Conservation (phyloP, 1,140 invertebrate species). For the Listronotus oregonensis region DNA sequence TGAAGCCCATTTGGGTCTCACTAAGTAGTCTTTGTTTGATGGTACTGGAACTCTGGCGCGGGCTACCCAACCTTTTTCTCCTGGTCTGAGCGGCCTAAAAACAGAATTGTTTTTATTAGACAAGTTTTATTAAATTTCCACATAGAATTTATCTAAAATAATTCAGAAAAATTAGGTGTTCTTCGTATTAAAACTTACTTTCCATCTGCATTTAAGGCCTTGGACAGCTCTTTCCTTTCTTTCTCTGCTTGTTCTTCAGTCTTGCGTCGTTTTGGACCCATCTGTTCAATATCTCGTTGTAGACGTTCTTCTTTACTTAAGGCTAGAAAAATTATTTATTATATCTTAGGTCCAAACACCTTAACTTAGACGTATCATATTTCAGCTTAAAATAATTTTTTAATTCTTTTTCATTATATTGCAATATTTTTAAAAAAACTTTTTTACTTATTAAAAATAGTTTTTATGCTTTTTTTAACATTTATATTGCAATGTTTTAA, state of each 20-base stretch:
- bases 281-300: constrained; percentile 88
- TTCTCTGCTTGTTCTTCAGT: constrained; percentile 68
- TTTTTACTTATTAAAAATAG: too few species aligned
- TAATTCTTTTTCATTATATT: too few species aligned
- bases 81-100: constrained; percentile 74
- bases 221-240: constrained; percentile 54
- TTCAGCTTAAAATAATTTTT: too few species aligned
- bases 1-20: constrained; percentile 88
- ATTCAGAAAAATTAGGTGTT: too few species aligned
- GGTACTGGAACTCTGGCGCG: constrained; percentile 93
- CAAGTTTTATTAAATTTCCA: too few species aligned
- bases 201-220: constrained; percentile 52
- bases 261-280: constrained; percentile 63
- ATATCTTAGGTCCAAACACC: neutral
- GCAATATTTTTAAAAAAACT: too few species aligned
- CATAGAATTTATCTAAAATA: too few species aligned
- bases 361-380: too few species aligned
- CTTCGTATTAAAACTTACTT: constrained; percentile 45
- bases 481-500: too few species aligned
- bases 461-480: too few species aligned
- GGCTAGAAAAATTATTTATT: constrained; percentile 58
- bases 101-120: too few species aligned
- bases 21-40: constrained; percentile 96
- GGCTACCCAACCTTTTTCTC: constrained; percentile 93
- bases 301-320: constrained; percentile 84